Evolutionary conservation across 2,797 vertebrate species (phyloP).

Genomic region (Bradypodion ventrale): DNA sequence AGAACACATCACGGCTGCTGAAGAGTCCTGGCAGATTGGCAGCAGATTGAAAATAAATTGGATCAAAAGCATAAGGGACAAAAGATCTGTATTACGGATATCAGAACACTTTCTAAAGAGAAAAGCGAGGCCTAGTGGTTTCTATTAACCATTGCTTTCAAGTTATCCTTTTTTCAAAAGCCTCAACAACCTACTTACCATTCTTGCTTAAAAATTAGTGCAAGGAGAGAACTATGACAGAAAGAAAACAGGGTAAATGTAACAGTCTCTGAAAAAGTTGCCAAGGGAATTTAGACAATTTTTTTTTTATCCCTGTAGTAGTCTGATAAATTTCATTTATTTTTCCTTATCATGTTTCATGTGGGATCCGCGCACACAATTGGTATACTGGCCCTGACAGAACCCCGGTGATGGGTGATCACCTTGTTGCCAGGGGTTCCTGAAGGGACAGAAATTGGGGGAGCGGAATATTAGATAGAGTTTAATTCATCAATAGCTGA

Average conservation of each 20-base stretch:
- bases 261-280: not conserved
- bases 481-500: too few species aligned
- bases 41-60: slow-evolving; percentile 26
- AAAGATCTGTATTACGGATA: not conserved
- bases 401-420: too few species aligned
- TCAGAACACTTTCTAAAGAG: too few species aligned
- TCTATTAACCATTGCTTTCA: slow-evolving; percentile 20
- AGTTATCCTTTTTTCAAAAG: not conserved
- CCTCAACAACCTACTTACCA: not conserved
- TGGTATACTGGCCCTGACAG: too few species aligned
- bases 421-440: too few species aligned
- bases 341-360: too few species aligned
- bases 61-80: not conserved
- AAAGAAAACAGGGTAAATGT: not conserved
- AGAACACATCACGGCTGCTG: not conserved
- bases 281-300: too few species aligned
- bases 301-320: too few species aligned
- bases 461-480: too few species aligned
- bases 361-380: too few species aligned
- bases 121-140: not conserved
- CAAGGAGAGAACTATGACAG: not conserved
- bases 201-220: not conserved
- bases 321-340: too few species aligned
- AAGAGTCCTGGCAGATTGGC: not conserved
- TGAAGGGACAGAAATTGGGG: too few species aligned